These are phyloP conservation scores for Muscicapa adusta DNA, from an alignment of 2,113 vertebrate genomes.

Conservation along the genomic window DNA sequence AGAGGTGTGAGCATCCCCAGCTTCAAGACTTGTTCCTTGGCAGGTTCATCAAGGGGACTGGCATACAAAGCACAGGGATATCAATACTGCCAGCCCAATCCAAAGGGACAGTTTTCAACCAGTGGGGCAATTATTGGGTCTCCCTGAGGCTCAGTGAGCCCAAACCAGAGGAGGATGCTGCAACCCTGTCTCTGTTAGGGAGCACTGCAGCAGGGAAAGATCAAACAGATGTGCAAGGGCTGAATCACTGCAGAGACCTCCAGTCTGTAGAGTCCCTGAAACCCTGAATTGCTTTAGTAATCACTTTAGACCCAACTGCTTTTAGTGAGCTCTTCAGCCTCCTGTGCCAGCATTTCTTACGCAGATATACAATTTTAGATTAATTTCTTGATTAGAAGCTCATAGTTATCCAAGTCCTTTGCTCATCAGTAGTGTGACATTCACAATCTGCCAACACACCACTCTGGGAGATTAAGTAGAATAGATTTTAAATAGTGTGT, in stretches of 20 bases:
- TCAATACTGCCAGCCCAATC: background rate
- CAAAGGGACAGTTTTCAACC: background rate
- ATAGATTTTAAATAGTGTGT: slow-evolving; percentile 62
- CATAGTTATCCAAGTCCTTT: slow-evolving; percentile 62
- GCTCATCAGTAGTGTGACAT: slow-evolving; percentile 65
- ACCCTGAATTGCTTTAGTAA: slow-evolving; percentile 28
- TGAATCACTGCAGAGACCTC: background rate
- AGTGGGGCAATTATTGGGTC: background rate
- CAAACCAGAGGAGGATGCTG: background rate
- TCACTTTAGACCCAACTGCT: slow-evolving; percentile 33
- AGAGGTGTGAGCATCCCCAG: background rate
- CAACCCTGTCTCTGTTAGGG: background rate
- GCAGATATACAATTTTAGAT: slow-evolving; percentile 58
- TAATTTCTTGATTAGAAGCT: slow-evolving; percentile 59
- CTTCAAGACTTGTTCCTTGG: background rate
- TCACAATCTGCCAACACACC: slow-evolving; percentile 67
- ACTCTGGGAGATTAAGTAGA: slow-evolving; percentile 67
- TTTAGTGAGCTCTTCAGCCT: slow-evolving; percentile 14
- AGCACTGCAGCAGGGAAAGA: background rate
- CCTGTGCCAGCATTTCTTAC: slow-evolving; percentile 48
- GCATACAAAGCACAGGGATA: background rate
- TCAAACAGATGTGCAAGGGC: background rate
- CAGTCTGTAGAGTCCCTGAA: background rate
- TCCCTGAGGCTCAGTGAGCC: background rate
- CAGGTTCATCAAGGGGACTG: background rate